These are phyloP conservation scores for Carpatolechia fugitivella DNA, from an alignment of 2,888 invertebrate genomes.

Conservation along the genomic window DNA sequence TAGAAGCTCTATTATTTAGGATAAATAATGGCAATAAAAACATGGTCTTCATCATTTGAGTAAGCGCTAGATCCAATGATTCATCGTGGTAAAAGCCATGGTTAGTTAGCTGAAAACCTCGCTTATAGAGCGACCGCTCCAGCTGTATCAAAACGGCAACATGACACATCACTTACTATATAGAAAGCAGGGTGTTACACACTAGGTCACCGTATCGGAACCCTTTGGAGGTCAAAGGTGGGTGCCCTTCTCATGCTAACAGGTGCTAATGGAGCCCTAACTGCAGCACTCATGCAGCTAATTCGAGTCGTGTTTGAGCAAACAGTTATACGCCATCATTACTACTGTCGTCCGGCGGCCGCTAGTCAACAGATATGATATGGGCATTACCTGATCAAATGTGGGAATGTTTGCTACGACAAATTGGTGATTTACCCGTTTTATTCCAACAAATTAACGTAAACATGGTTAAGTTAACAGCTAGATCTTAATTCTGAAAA, in stretches of 20 bases:
- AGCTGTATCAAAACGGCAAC: no score
- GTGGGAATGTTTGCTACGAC: constrained; percentile 3
- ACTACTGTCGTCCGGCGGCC: not conserved
- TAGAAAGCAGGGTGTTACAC: constrained; percentile 18
- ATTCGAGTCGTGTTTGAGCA: constrained; percentile 50
- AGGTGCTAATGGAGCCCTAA: constrained; percentile 63
- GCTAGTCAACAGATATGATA: not conserved
- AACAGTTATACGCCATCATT: constrained; percentile 46
- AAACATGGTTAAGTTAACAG: no score
- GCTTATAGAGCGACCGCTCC: no score
- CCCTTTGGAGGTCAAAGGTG: constrained; percentile 54
- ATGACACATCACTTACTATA: not conserved
- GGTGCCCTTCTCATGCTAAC: constrained; percentile 52
- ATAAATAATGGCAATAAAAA: no score
- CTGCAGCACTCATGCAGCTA: constrained; percentile 53
- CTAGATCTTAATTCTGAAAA: no score
- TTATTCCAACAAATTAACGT: not conserved
- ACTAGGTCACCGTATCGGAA: constrained; percentile 54
- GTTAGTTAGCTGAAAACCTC: no score
- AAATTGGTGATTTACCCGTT: constrained; percentile 4
- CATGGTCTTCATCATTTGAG: no score
- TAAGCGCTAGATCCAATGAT: no score
- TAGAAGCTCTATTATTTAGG: no score
- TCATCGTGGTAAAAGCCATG: no score
- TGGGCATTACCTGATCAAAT: not conserved